These are phyloP conservation scores for Leptobrachium ailaonicum DNA, from an alignment of 2,113 vertebrate species.

Conservation along the genomic window DNA sequence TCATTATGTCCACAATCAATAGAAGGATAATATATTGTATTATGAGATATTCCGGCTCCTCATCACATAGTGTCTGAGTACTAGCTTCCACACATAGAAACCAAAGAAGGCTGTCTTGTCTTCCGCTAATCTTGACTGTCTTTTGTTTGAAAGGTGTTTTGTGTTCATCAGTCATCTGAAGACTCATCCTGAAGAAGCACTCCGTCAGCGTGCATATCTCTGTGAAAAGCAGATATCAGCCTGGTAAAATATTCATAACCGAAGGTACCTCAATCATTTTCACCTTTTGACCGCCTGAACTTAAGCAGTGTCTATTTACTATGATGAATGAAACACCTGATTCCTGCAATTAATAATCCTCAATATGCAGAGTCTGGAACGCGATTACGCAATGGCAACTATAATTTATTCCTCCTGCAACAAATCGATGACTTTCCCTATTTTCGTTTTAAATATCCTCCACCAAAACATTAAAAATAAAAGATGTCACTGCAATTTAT, in stretches of 20 bases:
- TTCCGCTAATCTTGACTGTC: slow-evolving; percentile 82
- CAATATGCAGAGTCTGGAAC: too few relatives aligned
- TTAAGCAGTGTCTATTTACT: slow-evolving; percentile 38
- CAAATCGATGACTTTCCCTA: too few relatives aligned
- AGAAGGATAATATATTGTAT: slow-evolving; percentile 82
- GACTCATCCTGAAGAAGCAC: slow-evolving; percentile 88
- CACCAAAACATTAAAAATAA: too few relatives aligned
- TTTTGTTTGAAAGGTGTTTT: slow-evolving; percentile 86
- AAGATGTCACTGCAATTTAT: too few relatives aligned
- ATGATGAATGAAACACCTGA: slow-evolving; percentile 56
- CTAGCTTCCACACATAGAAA: slow-evolving; percentile 78
- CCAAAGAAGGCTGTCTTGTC: slow-evolving; percentile 84
- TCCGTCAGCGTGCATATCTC: slow-evolving; percentile 79
- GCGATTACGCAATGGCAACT: too few relatives aligned
- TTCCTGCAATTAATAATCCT: neutral
- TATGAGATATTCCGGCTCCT: slow-evolving; percentile 73
- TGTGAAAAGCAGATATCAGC: slow-evolving; percentile 77
- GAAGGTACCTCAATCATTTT: slow-evolving; percentile 72
- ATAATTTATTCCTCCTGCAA: too few relatives aligned
- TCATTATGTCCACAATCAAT: slow-evolving; percentile 79
- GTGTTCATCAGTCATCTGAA: slow-evolving; percentile 89
- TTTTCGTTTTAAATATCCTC: too few relatives aligned
- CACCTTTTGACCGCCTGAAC: slow-evolving; percentile 79
- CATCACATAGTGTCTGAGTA: slow-evolving; percentile 82
- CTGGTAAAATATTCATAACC: slow-evolving; percentile 83